Evolutionary conservation across 2,888 invertebrate species (phyloP), one percentile per base, ranked within the genome.

Genomic region (Deroplatys truncata): DNA sequence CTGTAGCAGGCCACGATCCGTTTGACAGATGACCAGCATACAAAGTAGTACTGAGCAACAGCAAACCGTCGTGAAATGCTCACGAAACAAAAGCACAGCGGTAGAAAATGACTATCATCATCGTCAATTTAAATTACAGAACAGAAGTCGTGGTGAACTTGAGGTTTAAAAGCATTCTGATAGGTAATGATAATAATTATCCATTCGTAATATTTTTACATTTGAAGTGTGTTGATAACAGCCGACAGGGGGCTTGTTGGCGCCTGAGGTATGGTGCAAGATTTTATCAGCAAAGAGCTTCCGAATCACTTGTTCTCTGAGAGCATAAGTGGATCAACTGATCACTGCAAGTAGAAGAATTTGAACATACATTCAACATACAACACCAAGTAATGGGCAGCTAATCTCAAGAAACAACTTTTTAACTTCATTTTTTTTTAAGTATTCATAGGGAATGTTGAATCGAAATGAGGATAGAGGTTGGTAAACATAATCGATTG

Each of bases 101-200:
- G 56, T 7, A 72, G 56, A 72, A 72, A 72, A 72, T 72, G 56
- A 83, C 87, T 82, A 87, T 87, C 87, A 83, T 83, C 87, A 87
- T 87, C 82, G 87, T 87, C 87, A 83, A 35, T 87, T 82, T 83
- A 87, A 87, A 87, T 87, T 87, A 87, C 83, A 87, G 87, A 87
- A 87, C 87, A 35, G 31, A 29, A 86, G 82, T 72, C 86, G 56
- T 29, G 82, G 28, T n/a, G 28, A 20, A 28, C 83, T 82, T 43
- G n/a, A 28, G 87, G 87, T 29, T 35, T 87, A 87, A 87, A 87
- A 87, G 87, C 87, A 87, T 87, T 86, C 83, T 35, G 87, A 83
- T 87, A 35, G 82, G 82, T 87, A 87, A 87, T 87, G 35, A 87
- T 87, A 87, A 87, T 87, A 87, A 87, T 87, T 87, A 87, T 83